Base-by-base conservation (phyloP, 35 echinoderm and acorn worm genomes). In the Lytechinus pictus region DNA sequence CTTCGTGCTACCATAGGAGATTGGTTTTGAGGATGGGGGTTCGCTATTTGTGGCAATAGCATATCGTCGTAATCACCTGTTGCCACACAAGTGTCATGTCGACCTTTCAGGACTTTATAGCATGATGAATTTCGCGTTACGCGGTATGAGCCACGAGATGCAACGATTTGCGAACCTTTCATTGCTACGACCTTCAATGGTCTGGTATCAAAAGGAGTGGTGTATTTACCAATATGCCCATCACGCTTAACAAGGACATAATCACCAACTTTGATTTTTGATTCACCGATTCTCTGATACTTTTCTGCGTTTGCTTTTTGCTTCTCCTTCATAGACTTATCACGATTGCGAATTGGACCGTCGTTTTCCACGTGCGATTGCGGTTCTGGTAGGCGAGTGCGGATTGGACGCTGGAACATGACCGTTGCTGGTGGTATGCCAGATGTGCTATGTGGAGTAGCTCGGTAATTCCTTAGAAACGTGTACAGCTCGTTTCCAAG, bases 391-490 rank as follows among this genome's bases (percentile, higher is more conserved):
- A 96, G 53, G n/a, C 96, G 72, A 87, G 93, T 94, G 93, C 86
- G 92, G 52, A 96, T 95, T 92, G 57, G 29, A 53, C 92, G 94
- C 54, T 87, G 89, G 87, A 99, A 99, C 94, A 97, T 57, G 24
- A 96, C 54, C 79, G 93, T 89, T 14, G 97, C 95, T 61, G 97
- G 97, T 52, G 97, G 28, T 58, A 52, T 87, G 13, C 94, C 94
- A 54, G 95, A 97, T 4, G 97, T 97, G 54, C 27, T 96, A 44
- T 97, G 93, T 27, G 96, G 96, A 27, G 96, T 97, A 28, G 86
- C 94, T 92, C 95, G 95, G 86, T 99, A 97, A 86, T 96, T 99
- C 16, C 97, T 91, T 11, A 99, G 94, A 89, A 95, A 97, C 51
- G 71, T 95, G 57, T 95, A 96, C 7, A 97, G 91, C 12, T 52